Evolutionary conservation across 2,888 invertebrate species (phyloP), one percentile per base, ranked within the genome.

Genomic region (Salticus scenicus): DNA sequence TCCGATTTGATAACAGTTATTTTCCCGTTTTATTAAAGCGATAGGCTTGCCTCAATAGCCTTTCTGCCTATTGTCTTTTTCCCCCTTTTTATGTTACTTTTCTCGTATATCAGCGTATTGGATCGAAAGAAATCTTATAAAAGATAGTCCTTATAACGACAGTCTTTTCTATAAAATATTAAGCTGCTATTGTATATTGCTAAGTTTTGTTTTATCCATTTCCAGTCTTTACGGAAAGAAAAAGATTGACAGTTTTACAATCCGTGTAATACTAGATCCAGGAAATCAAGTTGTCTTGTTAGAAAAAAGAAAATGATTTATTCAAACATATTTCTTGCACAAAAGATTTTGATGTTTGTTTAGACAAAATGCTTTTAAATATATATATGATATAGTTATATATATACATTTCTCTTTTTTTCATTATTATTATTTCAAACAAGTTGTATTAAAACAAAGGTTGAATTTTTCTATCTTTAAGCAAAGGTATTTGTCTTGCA

Each of bases 141-240:
- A 1, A 24, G 4, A 57, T 4, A 24, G 4, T 7, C 24, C 69
- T 57, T 37, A 75, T 82, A 71, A 63, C 69, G 47, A n/a, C 30
- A 41, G 51, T 77, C 76, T 76, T 71, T 72, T 66, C 17, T 2
- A 27, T 12, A 66, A 73, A 41, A 83, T 83, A 77, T 83, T 83
- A 77, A 83, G 83, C 73, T 57, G 83, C 83, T 51, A 83, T 83
- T 83, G 83, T 83, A 77, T 28, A n/a, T n/a, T n/a, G n/a, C n/a
- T n/a, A 42, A n/a, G 63, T 63, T 41, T 63, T 67, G 67, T 67
- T 33, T 63, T 4, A 41, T 20, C 24, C n/a, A 67, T 63, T 42
- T 42, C 27, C 14, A 27, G 70, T 42, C 74, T 81, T 74, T 63
- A 74, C 12, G 27, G 37, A 70, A 33, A 69, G 70, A 70, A 72